Conservation (phyloP, 2,888 invertebrate genomes). For the Chloroclysta siterata region DNA sequence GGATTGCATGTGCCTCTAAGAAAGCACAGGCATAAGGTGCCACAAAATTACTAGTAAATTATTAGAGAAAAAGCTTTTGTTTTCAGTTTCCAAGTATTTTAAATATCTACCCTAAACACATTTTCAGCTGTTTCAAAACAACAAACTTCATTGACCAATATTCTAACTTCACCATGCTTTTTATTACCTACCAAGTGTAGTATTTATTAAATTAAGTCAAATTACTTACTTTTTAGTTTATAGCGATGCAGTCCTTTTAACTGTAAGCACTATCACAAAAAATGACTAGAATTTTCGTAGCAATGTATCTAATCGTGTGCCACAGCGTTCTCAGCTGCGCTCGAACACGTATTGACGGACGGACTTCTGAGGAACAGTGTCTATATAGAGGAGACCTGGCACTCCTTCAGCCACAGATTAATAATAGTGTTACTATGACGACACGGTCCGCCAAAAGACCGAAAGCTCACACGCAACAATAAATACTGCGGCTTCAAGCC, state of each 20-base stretch:
- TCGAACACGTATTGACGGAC: slow-evolving; percentile 62
- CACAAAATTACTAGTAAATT: no score
- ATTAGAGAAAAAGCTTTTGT: no score
- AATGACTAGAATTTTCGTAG: slow-evolving; percentile 48
- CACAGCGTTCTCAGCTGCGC: slow-evolving; percentile 58
- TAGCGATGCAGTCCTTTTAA: slow-evolving; percentile 42
- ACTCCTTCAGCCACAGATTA: slow-evolving; percentile 45
- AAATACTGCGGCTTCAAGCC: slow-evolving; percentile 15
- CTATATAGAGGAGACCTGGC: slow-evolving; percentile 45
- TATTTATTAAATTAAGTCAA: no score
- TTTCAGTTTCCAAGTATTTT: no score
- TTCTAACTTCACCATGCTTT: not conserved
- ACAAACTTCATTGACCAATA: not conserved
- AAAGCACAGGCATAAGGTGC: no score
- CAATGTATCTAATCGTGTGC: slow-evolving; percentile 48
- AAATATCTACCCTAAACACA: no score
- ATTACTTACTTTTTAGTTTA: slow-evolving; percentile 61
- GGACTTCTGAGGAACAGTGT: slow-evolving; percentile 44
- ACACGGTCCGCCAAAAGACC: slow-evolving; percentile 42
- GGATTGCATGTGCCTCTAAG: no score
- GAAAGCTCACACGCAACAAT: slow-evolving; percentile 44
- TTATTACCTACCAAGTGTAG: not conserved
- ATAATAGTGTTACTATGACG: slow-evolving; percentile 23
- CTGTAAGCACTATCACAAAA: slow-evolving; percentile 36
- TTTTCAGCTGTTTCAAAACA: not conserved